phyloP scores from a whole-genome alignment of 1,140 invertebrate genomes.

The Ephestia elutella region DNA sequence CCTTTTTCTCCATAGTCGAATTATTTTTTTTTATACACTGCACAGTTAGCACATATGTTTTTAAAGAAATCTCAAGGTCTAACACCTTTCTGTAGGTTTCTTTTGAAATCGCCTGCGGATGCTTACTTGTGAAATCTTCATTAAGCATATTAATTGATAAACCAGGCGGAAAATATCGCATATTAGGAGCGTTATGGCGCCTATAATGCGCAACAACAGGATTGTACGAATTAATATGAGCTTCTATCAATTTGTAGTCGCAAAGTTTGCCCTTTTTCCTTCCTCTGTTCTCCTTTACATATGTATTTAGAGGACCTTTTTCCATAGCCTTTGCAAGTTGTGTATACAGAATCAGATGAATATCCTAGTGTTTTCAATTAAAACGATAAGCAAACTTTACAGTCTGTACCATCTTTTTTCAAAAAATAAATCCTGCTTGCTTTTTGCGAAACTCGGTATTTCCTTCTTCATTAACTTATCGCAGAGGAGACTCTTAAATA shows the following conservation, averaged over 20 bases:
- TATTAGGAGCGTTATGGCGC: background rate
- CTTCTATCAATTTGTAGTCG: background rate
- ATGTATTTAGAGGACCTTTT: background rate
- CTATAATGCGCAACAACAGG: background rate
- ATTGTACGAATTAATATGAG: background rate
- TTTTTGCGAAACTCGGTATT: too few species aligned
- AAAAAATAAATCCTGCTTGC: too few species aligned
- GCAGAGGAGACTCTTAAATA: too few species aligned
- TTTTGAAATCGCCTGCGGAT: background rate
- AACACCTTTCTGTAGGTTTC: background rate
- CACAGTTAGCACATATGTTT: background rate
- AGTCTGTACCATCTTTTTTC: too few species aligned
- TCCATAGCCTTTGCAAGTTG: background rate
- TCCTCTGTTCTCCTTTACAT: background rate
- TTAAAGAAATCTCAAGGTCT: background rate
- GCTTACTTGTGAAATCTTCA: background rate
- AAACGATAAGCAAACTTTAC: too few species aligned
- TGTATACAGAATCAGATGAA: background rate
- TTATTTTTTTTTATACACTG: background rate
- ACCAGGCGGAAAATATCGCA: background rate
- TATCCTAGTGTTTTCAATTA: too few species aligned
- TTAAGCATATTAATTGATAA: background rate
- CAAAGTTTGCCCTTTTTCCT: background rate
- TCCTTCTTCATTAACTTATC: too few species aligned
- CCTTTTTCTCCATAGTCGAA: background rate